Evolutionary conservation across 2,113 vertebrate genomes (phyloP).

Genomic region (Hippocampus mohnikei): DNA sequence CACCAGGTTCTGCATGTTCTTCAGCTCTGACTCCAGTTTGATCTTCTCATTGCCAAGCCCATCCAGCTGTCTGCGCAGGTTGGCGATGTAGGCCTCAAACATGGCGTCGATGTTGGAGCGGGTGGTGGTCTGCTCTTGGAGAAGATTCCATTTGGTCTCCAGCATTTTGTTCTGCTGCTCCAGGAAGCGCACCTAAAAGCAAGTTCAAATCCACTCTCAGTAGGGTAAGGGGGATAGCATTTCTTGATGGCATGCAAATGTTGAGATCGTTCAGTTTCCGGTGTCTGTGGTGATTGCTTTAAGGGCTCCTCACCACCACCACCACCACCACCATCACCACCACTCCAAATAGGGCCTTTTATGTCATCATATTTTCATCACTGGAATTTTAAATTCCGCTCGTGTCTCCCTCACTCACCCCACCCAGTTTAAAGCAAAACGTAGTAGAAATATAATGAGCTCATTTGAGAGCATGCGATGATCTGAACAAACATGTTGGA

Average conservation of each 20-base stretch:
- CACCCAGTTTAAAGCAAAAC: not conserved
- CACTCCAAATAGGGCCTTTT: slow-evolving; percentile 11
- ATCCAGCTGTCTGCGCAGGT: slow-evolving; percentile 83
- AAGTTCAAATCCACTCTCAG: not conserved
- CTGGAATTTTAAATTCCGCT: not conserved
- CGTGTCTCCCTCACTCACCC: not conserved
- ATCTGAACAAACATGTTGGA: slow-evolving; percentile 4
- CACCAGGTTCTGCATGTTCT: slow-evolving; percentile 82
- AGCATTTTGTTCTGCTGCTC: slow-evolving; percentile 98
- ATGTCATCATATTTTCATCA: not conserved
- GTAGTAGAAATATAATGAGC: not conserved
- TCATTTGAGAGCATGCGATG: not conserved
- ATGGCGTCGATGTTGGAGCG: slow-evolving; percentile 79
- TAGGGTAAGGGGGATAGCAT: not conserved
- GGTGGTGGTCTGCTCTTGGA: slow-evolving; percentile 83
- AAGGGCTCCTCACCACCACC: not conserved
- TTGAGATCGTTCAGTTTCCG: not conserved
- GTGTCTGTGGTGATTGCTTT: not conserved
- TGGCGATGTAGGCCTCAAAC: slow-evolving; percentile 82
- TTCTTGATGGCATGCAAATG: not conserved
- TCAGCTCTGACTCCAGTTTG: slow-evolving; percentile 84
- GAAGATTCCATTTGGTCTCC: slow-evolving; percentile 90
- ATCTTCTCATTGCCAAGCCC: slow-evolving; percentile 78
- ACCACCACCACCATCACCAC: slow-evolving; percentile 8
- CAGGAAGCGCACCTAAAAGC: slow-evolving; percentile 83